Conservation (phyloP, 2,113 vertebrate genomes). For the Megaceryle torquata region DNA sequence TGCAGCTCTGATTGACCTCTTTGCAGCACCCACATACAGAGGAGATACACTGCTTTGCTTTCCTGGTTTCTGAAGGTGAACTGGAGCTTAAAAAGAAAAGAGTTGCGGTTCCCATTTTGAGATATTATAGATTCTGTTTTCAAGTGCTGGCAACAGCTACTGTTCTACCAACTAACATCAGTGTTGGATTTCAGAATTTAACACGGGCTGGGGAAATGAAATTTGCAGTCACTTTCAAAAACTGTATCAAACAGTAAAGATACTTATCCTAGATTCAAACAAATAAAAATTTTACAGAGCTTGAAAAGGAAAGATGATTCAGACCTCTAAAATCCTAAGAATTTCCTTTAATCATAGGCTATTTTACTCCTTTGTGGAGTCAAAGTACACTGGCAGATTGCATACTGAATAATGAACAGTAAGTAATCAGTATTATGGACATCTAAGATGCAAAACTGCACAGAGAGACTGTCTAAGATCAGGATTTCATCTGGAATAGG, state of each 20-base stretch:
- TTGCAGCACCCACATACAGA: background rate
- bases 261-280: background rate
- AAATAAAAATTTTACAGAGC: background rate
- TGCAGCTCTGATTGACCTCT: background rate
- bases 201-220: background rate
- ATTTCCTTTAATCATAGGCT: background rate
- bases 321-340: background rate
- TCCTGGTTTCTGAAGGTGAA: background rate
- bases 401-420: background rate
- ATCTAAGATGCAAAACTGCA: background rate
- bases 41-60: background rate
- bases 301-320: background rate
- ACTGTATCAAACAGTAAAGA: background rate
- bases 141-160: background rate
- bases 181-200: background rate
- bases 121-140: background rate
- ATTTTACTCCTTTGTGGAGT: background rate
- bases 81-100: background rate
- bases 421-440: background rate
- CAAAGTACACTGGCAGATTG: background rate
- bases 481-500: slow-evolving; percentile 4
- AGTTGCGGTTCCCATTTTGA: background rate
- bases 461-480: background rate
- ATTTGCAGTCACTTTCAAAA: background rate
- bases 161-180: background rate